A percentile compares a stretch with the other conserved stretches of the same genome.
Evolutionary conservation across 2,113 vertebrate genomes (phyloP).

Genomic region (Malurus elegans): DNA sequence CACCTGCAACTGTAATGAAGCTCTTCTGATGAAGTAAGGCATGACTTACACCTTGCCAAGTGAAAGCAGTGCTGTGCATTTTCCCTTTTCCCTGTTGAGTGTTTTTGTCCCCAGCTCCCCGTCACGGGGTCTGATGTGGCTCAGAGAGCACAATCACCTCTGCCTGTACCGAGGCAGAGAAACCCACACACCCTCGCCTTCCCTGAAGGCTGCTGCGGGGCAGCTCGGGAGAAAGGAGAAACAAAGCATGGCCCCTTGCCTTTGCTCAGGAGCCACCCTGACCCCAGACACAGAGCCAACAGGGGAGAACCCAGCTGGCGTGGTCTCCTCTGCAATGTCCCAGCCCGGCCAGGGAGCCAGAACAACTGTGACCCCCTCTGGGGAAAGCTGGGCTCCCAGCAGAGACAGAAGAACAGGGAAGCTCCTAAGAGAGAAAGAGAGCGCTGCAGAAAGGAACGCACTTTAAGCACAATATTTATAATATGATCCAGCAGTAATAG

Average conservation of each 20-base stretch:
- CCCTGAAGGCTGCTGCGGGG: not conserved
- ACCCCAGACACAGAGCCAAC: not conserved
- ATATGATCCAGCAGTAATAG: conserved; percentile 52
- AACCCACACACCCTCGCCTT: accelerated
- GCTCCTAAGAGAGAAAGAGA: not conserved
- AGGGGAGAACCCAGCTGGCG: not conserved
- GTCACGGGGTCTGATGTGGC: accelerated
- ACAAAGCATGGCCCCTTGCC: not conserved
- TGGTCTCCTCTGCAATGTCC: not conserved
- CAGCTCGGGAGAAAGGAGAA: not conserved
- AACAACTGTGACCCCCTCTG: not conserved
- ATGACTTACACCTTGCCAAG: not conserved
- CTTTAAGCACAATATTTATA: conserved; percentile 69
- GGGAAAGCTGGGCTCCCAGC: not conserved
- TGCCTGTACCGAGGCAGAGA: not conserved
- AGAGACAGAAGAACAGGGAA: not conserved
- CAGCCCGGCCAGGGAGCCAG: not conserved
- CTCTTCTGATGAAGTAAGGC: not conserved
- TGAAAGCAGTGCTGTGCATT: not conserved
- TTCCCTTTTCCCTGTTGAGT: not conserved
- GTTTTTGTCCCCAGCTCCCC: not conserved
- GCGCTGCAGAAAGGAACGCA: not conserved
- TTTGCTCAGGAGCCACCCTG: not conserved
- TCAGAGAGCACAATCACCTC: not conserved
- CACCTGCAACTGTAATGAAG: not conserved